Evolutionary conservation across 92 coral and sea anemone genomes (phyloP), one percentile per base, ranked within the genome.

Genomic region (Anthopleura xanthogrammica): DNA sequence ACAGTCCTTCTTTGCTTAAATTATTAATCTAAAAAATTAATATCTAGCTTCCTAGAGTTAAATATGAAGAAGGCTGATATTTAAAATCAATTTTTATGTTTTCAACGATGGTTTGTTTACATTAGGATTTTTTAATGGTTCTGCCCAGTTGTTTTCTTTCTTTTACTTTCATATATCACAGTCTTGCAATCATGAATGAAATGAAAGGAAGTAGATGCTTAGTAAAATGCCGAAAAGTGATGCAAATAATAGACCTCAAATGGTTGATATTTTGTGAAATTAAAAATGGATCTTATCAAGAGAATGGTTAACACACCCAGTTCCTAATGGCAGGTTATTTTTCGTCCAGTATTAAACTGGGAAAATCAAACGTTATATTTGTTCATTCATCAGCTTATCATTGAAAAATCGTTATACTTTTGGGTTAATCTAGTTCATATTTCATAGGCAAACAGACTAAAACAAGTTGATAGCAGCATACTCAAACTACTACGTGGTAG

Each of bases 301-400:
- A 68, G 11, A 11, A 11, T 68, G 17, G 78, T 75, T 42, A 46
- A 81, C 84, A 81, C 84, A 41, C 84, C 84, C 84, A 81, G 17
- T 68, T 81, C 66, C 50, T 81, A 81, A 81, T 81, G 56, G 41
- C 29, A 8, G 68, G 41, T 3, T 19, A 57, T 56, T 29, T 68
- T 29, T 68, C 74, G 17, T 68, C 13, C 7, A 3, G 5, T 29
- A 46, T 46, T 5, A 68, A 29, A 13, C 29, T 42, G 70, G 70
- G 1, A 62, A 62, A 62, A 62, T 23, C 12, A 9, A 62, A 62
- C 70, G 70, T 62, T 62, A 62, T 68, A 23, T 13, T 68, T 23
- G 14, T 68, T 2, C 74, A 12, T 23, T 19, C 11, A 36, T 23
- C 13, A 68, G 16, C 74, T 68, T 68, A 68, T 68, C 74, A 68